Conservation (phyloP, 2,113 vertebrate genomes). For the Neopipo cinnamomea region DNA sequence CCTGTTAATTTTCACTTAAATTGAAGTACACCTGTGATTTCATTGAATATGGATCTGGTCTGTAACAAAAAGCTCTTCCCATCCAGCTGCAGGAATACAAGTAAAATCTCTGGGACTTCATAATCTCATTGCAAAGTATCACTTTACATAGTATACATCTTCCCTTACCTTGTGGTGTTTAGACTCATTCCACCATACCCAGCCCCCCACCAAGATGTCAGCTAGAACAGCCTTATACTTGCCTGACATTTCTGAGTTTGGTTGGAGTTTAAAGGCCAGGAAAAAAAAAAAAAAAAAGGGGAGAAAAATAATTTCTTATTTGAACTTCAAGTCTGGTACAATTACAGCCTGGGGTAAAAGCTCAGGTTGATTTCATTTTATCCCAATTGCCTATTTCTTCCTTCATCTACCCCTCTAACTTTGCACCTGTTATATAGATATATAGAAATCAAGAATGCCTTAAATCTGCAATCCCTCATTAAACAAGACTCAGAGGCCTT, state of each 20-base stretch:
- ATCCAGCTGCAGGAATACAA: neutral
- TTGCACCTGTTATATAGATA: neutral
- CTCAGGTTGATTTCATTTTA: slow-evolving; percentile 22
- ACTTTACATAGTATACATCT: neutral
- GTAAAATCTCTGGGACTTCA: neutral
- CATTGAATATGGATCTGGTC: neutral
- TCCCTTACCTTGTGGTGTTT: neutral
- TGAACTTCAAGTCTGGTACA: slow-evolving; percentile 13
- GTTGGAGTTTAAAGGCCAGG: neutral
- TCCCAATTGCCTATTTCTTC: neutral
- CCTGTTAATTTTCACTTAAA: neutral
- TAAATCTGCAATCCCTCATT: neutral
- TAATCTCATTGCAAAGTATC: neutral
- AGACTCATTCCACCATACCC: neutral
- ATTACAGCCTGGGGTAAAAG: neutral
- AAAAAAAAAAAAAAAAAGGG: fast-evolving
- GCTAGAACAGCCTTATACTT: neutral
- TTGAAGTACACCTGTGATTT: neutral
- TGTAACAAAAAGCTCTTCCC: neutral
- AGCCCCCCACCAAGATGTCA: neutral
- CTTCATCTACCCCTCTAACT: neutral
- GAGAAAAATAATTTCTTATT: neutral
- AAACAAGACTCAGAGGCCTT: neutral
- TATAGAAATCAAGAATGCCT: neutral
- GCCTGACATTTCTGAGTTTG: neutral